A percentile compares a stretch with the other conserved stretches of the same genome.
Evolutionary conservation across 2,888 invertebrate species (phyloP).

Genomic region (Rhyacophila evoluta): DNA sequence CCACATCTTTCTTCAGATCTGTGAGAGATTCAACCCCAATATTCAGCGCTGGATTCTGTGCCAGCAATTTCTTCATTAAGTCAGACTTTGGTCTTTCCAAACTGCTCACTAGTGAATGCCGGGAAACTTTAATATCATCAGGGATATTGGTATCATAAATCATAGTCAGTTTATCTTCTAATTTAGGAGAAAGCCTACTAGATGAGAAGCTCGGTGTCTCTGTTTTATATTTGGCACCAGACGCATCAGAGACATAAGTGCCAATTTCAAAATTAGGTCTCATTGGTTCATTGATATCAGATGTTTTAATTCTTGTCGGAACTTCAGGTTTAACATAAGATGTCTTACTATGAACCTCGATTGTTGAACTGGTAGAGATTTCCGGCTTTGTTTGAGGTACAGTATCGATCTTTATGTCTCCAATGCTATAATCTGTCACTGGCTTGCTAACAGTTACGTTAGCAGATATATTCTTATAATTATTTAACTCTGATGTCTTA

Average conservation of each 20-base stretch:
- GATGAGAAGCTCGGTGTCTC: constrained; percentile 33
- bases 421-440: constrained; percentile 39
- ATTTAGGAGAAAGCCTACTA: constrained; percentile 55
- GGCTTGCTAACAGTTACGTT: constrained; percentile 58
- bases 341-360: constrained; percentile 1
- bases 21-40: constrained; percentile 43
- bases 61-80: constrained; percentile 71
- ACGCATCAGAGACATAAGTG: constrained; percentile 46
- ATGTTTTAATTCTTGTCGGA: constrained; percentile 40
- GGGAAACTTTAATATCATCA: constrained; percentile 74
- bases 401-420: neutral
- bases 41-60: constrained; percentile 67
- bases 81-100: constrained; percentile 75
- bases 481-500: constrained; percentile 59
- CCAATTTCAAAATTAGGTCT: constrained; percentile 53
- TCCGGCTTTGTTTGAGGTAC: neutral
- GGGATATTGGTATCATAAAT: constrained; percentile 73
- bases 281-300: neutral
- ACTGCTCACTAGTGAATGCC: constrained; percentile 72
- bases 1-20: constrained; percentile 41
- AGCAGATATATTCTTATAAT: constrained; percentile 56
- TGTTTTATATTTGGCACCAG: constrained; percentile 48
- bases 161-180: constrained; percentile 65
- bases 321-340: constrained; percentile 44
- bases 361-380: neutral